Conservation (phyloP, 2,113 vertebrate species). For the Serranochromis macrocephalus region DNA sequence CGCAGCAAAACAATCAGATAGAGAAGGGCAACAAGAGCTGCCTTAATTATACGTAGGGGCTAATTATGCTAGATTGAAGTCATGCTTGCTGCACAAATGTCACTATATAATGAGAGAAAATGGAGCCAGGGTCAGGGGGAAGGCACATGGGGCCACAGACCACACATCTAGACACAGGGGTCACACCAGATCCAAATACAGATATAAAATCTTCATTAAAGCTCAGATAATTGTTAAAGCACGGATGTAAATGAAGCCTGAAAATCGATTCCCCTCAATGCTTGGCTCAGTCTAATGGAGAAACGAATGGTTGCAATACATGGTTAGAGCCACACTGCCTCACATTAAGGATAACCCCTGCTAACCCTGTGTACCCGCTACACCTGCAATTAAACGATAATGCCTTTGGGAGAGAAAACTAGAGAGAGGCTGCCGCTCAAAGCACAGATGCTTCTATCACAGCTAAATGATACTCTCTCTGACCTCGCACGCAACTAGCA, state of each 20-base stretch:
- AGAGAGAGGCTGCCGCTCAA: slow-evolving; percentile 13
- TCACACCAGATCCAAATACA: not conserved
- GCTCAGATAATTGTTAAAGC: slow-evolving; percentile 25
- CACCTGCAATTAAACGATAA: slow-evolving; percentile 59
- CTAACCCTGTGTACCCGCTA: slow-evolving; percentile 23
- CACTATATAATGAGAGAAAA: slow-evolving; percentile 53
- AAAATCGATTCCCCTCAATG: slow-evolving; percentile 22
- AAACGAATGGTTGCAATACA: slow-evolving; percentile 21
- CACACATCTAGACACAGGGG: slow-evolving; percentile 1
- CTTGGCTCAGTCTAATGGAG: slow-evolving; percentile 16
- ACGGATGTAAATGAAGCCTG: slow-evolving; percentile 43
- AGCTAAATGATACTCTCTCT: slow-evolving; percentile 45
- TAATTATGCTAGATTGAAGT: slow-evolving; percentile 54
- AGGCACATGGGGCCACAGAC: not conserved
- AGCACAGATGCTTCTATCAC: slow-evolving; percentile 45
- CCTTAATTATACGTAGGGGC: slow-evolving; percentile 50
- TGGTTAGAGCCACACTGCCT: slow-evolving; percentile 4
- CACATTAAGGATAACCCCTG: slow-evolving; percentile 41
- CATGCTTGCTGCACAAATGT: slow-evolving; percentile 23
- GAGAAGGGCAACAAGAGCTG: slow-evolving; percentile 17
- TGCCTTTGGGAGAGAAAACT: slow-evolving; percentile 18
- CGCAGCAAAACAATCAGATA: slow-evolving; percentile 36
- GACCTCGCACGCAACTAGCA: slow-evolving; percentile 46
- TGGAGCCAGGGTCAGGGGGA: slow-evolving; percentile 2
- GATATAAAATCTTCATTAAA: slow-evolving; percentile 46